Base-by-base conservation (phyloP, 2,888 invertebrate species). In the Agonopterix subpropinquella region DNA sequence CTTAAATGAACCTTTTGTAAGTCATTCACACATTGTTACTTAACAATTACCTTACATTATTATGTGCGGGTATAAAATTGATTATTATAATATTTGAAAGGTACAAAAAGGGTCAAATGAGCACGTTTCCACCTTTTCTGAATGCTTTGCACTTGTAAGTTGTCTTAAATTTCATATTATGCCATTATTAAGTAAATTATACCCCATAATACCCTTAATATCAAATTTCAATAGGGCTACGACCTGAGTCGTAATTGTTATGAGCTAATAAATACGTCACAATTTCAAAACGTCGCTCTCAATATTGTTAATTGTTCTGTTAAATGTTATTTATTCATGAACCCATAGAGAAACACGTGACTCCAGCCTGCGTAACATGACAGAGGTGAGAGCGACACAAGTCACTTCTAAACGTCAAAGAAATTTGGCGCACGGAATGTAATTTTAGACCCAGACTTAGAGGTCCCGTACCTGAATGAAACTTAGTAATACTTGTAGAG, bases 141-240 rank as follows among this genome's bases (percentile, higher is more conserved):
- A 69, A 64, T 57, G 49, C 49, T 45, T 49, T 48, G 54, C 58
- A 64, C 56, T 70, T 67, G 51, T 64, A 58, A 44, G 65, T 57
- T 44, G 55, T 61, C 67, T 55, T 54, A 58, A 63, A 62, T 61
- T 28, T 50, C 44, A 50, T 61, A 70, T 74, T 70, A 72, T 67
- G 64, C 58, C 64, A 67, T 67, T 73, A 70, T 66, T 62, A 62
- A 59, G 52, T 61, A 67, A 67, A 70, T 62, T 8, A n/a, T n/a
- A 5, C 9, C 7, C 2, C 43, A 11, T 43, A 39, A 39, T 39
- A 39, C n/a, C 39, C 3, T 10, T 28, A 28, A 5, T 39, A n/a
- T 11, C 4, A 10, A 28, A 28, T 39, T 9, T 11, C 4, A 10
- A 9, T 10, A 53, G 53, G 49, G 45, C 18, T 42, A 51, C 36